A percentile compares a stretch with the other conserved stretches of the same genome.
phyloP scores from a whole-genome alignment of 37 sponge, comb jelly and placozoan genomes.

The Beroe ovata region DNA sequence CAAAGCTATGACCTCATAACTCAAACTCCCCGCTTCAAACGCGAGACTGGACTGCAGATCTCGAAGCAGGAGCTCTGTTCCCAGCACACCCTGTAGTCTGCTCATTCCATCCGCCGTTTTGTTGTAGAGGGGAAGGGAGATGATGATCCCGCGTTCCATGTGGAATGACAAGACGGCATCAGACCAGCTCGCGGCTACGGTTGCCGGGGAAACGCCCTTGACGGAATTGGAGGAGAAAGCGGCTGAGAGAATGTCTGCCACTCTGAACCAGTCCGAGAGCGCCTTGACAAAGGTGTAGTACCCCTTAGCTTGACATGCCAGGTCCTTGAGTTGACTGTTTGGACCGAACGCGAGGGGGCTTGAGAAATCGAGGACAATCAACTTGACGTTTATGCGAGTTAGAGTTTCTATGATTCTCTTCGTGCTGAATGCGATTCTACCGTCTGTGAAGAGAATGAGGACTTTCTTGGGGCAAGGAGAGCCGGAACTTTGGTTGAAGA shows the following conservation, averaged over 20 bases:
- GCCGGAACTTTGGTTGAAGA: neutral
- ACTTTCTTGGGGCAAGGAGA: neutral
- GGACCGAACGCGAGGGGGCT: constrained; percentile 39
- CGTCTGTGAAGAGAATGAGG: constrained; percentile 52
- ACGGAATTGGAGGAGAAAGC: neutral
- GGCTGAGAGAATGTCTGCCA: constrained; percentile 29
- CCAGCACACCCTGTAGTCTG: constrained; percentile 29
- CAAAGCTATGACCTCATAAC: neutral
- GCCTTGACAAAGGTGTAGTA: constrained; percentile 7
- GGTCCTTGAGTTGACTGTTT: neutral
- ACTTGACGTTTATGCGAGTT: neutral
- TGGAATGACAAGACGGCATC: constrained; percentile 1
- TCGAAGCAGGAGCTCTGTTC: constrained; percentile 15
- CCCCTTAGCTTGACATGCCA: constrained; percentile 16
- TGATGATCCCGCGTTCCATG: neutral
- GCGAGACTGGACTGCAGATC: neutral
- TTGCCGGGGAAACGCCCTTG: neutral
- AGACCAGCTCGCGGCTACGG: constrained; percentile 5
- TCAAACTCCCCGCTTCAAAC: neutral
- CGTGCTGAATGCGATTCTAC: constrained; percentile 11
- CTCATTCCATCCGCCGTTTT: neutral
- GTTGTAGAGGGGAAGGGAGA: constrained; percentile 40
- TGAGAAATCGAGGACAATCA: constrained; percentile 32
- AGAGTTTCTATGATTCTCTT: constrained; percentile 5
- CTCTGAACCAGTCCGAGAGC: constrained; percentile 36